Percentiles rank a stretch among this genome's conserved stretches.
Evolutionary conservation across 1,140 invertebrate species (phyloP).

Genomic region (Nilaparvata lugens): DNA sequence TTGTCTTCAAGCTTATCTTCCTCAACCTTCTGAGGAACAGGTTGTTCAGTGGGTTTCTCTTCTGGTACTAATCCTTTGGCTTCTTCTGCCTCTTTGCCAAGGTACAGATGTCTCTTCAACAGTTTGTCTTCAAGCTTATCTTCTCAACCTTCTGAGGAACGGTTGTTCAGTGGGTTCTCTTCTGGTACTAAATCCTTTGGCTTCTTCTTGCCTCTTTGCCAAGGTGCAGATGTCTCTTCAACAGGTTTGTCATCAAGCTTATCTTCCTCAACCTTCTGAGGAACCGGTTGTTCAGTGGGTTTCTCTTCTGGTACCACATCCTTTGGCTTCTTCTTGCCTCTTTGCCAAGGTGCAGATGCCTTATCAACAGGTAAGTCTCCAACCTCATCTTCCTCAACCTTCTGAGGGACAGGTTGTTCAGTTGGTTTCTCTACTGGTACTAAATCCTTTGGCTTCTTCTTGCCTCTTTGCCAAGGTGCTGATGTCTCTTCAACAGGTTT

Average conservation of each 20-base stretch:
- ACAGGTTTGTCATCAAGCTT: slow-evolving; percentile 15
- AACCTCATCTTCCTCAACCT: slow-evolving; percentile 19
- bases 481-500: slow-evolving; percentile 15
- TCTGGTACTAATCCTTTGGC: not conserved
- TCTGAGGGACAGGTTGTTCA: slow-evolving; percentile 15
- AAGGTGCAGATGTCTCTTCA: slow-evolving; percentile 12
- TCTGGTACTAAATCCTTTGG: not conserved
- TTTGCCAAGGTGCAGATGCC: slow-evolving; percentile 7
- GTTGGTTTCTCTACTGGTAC: not conserved
- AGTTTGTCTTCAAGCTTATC: slow-evolving; percentile 19
- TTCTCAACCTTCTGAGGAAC: slow-evolving; percentile 13
- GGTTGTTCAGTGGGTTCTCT: not conserved
- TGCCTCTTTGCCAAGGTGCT: slow-evolving; percentile 3
- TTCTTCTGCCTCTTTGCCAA: slow-evolving; percentile 4
- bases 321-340: slow-evolving; percentile 15
- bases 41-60: not conserved
- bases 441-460: slow-evolving; percentile 5
- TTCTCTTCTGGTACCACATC: slow-evolving; percentile 24
- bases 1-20: slow-evolving; percentile 32
- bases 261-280: slow-evolving; percentile 3
- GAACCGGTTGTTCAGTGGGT: not conserved
- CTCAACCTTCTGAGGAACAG: slow-evolving; percentile 21
- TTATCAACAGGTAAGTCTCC: slow-evolving; percentile 26
- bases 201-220: slow-evolving; percentile 9
- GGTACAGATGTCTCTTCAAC: slow-evolving; percentile 13